phyloP scores from a whole-genome alignment of 1,140 invertebrate genomes.

The Leptestheria dahalacensis region DNA sequence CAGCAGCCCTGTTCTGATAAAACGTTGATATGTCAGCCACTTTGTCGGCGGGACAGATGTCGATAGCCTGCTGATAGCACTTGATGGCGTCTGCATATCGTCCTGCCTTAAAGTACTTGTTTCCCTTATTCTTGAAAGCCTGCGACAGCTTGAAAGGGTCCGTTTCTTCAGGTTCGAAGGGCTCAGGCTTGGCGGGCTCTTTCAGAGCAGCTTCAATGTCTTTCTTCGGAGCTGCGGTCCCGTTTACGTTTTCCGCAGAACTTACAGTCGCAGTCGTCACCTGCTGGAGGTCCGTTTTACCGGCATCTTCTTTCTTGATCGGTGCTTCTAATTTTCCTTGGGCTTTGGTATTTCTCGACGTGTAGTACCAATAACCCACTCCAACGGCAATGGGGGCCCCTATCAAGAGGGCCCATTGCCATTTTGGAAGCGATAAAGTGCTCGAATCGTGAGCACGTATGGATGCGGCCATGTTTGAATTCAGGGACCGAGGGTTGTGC shows the following conservation, averaged over 20 bases:
- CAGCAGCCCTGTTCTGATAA: slow-evolving; percentile 90
- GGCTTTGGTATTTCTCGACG: slow-evolving; percentile 29
- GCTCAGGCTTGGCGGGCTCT: slow-evolving; percentile 18
- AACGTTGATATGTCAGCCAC: slow-evolving; percentile 65
- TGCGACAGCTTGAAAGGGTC: slow-evolving; percentile 51
- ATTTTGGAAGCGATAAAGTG: slow-evolving; percentile 35
- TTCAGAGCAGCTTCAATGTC: slow-evolving; percentile 20
- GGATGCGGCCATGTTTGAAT: slow-evolving; percentile 21
- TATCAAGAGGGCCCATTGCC: slow-evolving; percentile 58
- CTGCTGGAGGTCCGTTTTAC: slow-evolving; percentile 17
- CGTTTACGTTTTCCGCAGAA: not conserved
- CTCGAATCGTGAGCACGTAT: slow-evolving; percentile 11
- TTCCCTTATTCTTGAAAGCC: slow-evolving; percentile 69
- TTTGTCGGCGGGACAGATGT: slow-evolving; percentile 58
- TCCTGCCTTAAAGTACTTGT: slow-evolving; percentile 65
- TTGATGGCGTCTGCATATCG: slow-evolving; percentile 77
- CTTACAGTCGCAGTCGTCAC: slow-evolving; percentile 1
- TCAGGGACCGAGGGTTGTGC: not conserved
- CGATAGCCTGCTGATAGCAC: slow-evolving; percentile 76
- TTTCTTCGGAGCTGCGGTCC: slow-evolving; percentile 4
- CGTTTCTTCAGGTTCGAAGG: slow-evolving; percentile 2
- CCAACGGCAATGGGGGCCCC: slow-evolving; percentile 66
- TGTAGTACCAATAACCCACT: slow-evolving; percentile 62
- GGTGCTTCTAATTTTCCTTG: slow-evolving; percentile 12
- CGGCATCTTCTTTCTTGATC: slow-evolving; percentile 11